phyloP scores from a whole-genome alignment of 2,888 invertebrate species.

The Drosophila tripunctata region DNA sequence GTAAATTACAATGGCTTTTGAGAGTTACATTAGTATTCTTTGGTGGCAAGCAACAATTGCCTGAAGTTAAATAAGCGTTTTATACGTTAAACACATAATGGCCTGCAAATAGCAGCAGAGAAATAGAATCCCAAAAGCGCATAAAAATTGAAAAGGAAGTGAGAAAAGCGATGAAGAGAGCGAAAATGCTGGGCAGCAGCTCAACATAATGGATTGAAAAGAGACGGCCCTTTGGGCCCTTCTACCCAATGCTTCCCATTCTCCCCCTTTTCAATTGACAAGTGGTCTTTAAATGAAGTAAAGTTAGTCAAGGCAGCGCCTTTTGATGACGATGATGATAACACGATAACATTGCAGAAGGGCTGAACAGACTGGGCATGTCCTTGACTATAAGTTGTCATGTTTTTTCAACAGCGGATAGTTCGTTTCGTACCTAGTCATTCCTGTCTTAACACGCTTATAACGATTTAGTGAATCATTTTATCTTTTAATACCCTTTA shows the following conservation, averaged over 20 bases:
- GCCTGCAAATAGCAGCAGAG: constrained; percentile 23
- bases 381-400: constrained; percentile 69
- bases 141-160: constrained; percentile 15
- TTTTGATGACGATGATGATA: constrained; percentile 17
- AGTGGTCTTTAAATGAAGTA: constrained; percentile 76
- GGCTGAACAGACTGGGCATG: constrained; percentile 32
- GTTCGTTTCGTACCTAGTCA: constrained; percentile 24
- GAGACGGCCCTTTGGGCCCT: constrained; percentile 24
- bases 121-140: constrained; percentile 43
- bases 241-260: no score
- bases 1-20: not conserved
- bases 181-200: constrained; percentile 25
- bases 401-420: constrained; percentile 24
- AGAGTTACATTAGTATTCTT: not conserved
- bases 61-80: constrained; percentile 45
- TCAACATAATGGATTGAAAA: constrained; percentile 32
- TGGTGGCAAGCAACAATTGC: constrained; percentile 3
- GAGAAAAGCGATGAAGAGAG: not conserved
- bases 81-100: constrained; percentile 36
- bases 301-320: constrained; percentile 19
- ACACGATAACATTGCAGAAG: not conserved
- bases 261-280: constrained; percentile 66
- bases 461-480: constrained; percentile 60
- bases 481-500: constrained; percentile 1
- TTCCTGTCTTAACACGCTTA: constrained; percentile 60